These are phyloP conservation scores for Cromileptes altivelis DNA, from an alignment of 2,113 vertebrate species.

Conservation along the genomic window DNA sequence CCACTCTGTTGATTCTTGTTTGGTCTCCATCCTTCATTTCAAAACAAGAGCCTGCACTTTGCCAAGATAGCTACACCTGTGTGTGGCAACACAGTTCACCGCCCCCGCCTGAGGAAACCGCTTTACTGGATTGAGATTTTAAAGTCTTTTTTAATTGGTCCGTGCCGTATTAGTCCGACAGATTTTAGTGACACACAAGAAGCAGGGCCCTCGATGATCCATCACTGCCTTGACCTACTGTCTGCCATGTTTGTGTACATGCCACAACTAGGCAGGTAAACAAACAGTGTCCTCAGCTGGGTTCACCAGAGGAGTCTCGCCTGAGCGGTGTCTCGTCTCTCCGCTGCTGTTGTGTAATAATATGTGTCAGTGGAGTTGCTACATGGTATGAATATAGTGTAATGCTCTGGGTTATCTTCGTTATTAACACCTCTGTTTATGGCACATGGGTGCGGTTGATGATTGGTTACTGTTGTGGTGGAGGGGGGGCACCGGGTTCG, in stretches of 20 bases:
- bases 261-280: not conserved
- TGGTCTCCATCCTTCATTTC: not conserved
- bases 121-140: not conserved
- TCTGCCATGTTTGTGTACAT: slow-evolving; percentile 22
- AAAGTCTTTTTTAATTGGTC: not conserved
- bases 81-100: slow-evolving; percentile 3
- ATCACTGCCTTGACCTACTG: slow-evolving; percentile 8
- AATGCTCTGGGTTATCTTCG: not conserved
- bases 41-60: not conserved
- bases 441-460: slow-evolving; percentile 3
- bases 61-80: not conserved
- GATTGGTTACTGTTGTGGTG: slow-evolving; percentile 6
- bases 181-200: not conserved
- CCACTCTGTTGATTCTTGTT: not conserved
- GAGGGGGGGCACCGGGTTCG: slow-evolving; percentile 57
- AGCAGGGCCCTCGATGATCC: not conserved
- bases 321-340: not conserved
- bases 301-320: slow-evolving; percentile 16
- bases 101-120: not conserved
- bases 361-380: slow-evolving; percentile 10
- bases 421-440: slow-evolving; percentile 20
- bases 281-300: not conserved
- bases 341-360: slow-evolving; percentile 19
- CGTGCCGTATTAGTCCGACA: not conserved
- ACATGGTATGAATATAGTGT: not conserved